phyloP scores from a whole-genome alignment of 2,113 vertebrate species.

The Procavia capensis region DNA sequence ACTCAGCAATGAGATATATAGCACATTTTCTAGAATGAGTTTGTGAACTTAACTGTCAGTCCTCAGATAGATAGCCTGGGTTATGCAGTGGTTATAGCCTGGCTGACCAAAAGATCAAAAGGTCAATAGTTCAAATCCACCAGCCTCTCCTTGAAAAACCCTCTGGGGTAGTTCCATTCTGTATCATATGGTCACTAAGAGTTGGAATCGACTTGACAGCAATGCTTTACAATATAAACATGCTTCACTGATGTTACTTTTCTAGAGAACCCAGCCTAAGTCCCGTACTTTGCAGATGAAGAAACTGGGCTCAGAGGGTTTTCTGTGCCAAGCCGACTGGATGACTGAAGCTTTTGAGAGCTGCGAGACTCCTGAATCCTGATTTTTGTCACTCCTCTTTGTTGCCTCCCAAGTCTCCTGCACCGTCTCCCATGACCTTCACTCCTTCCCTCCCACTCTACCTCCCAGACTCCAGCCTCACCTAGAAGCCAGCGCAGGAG shows the following conservation, averaged over 20 bases:
- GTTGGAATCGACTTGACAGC: too few species aligned
- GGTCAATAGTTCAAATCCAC: too few species aligned
- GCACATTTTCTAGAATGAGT: too few species aligned
- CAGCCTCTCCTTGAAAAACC: too few species aligned
- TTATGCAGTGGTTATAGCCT: too few species aligned
- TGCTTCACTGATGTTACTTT: neutral
- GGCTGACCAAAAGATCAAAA: too few species aligned
- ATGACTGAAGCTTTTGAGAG: neutral
- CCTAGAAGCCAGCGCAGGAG: conserved; percentile 97
- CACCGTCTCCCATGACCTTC: neutral
- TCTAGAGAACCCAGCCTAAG: neutral
- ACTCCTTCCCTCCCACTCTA: neutral
- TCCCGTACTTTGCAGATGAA: neutral
- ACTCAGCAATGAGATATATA: too few species aligned
- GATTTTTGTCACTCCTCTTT: neutral
- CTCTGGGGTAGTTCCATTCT: too few species aligned
- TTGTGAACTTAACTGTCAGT: too few species aligned
- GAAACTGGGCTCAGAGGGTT: neutral
- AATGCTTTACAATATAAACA: neutral
- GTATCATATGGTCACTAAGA: too few species aligned
- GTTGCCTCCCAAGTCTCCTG: too few species aligned
- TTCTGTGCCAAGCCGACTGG: neutral
- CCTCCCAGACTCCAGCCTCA: conserved; percentile 75
- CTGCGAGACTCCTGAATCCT: neutral
- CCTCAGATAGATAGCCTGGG: too few species aligned